These are phyloP conservation scores for Anguilla rostrata DNA, from an alignment of 2,113 vertebrate genomes.

Conservation along the genomic window DNA sequence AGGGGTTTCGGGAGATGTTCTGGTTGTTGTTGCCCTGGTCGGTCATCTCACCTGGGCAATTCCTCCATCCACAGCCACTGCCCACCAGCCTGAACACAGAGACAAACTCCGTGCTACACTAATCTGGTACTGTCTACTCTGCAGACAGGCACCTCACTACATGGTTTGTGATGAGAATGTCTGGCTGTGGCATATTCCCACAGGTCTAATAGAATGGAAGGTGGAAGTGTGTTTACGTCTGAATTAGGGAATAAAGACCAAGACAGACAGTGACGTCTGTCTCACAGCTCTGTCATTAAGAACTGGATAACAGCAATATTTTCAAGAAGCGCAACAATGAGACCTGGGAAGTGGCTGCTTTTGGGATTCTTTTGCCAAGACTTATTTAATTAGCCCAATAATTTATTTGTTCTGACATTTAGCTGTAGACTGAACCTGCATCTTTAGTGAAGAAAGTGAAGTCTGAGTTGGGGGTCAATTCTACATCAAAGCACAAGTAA, in stretches of 20 bases:
- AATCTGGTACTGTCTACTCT: background rate
- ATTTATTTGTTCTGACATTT: too few relatives aligned
- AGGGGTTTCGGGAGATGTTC: conserved; percentile 95
- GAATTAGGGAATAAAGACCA: background rate
- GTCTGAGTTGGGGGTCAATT: too few relatives aligned
- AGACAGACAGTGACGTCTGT: background rate
- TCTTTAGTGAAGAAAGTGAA: too few relatives aligned
- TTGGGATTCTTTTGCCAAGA: too few relatives aligned
- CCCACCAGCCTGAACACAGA: conserved; percentile 37
- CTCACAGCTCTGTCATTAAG: background rate
- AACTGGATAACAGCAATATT: background rate
- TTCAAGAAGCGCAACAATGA: background rate
- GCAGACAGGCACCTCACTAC: background rate
- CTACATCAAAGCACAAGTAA: too few relatives aligned
- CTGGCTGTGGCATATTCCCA: background rate
- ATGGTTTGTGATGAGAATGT: background rate
- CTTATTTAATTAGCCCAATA: too few relatives aligned
- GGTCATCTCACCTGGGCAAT: conserved; percentile 86
- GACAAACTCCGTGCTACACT: background rate
- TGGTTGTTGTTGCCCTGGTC: conserved; percentile 98
- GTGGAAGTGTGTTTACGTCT: background rate
- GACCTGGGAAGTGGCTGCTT: background rate
- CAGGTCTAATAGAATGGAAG: background rate
- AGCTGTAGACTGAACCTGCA: too few relatives aligned
- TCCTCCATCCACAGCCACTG: conserved; percentile 74